Base-by-base conservation (phyloP, 2,888 invertebrate genomes). In the Drosophila affinis region DNA sequence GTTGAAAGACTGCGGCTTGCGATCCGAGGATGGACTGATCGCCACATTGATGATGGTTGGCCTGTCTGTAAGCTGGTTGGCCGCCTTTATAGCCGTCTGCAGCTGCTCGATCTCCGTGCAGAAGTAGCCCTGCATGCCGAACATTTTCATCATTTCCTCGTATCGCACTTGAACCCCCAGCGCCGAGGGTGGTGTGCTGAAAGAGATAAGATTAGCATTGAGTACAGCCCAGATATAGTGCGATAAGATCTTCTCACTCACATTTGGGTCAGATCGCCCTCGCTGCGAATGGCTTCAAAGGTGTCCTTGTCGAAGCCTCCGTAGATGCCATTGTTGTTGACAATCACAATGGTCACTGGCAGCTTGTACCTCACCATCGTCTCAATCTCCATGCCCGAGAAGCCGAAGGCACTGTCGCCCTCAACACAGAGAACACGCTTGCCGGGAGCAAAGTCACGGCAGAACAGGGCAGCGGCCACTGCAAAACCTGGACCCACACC, bases 311-410 rank as follows among this genome's bases (percentile, higher is more conserved):
- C 96, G 72, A 98, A 94, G 7, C 99, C 99, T 57, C 96, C 95
- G 91, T 97, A 97, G 89, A 99, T 99, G 24, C 99, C 99, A 90
- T 96, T 98, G 93, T 99, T 99, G 92, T 99, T 99, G 7, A 99
- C 95, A 72, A 99, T 95, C 3, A 99, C 94, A 65, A 98, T 95
- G 44, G 97, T 95, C 32, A 99, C 94, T 0, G 99, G 98, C 78
- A 99, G 93, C 87, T 97, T 96, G 92, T 99, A 98, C 70, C 98
- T 96, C 90, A 96, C 95, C 95, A 98, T 97, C 0, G 99, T 99
- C 93, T 99, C 99, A 29, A 99, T 94, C 93, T 99, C 99, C 98
- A 99, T 98, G 88, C 97, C 99, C 29, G 98, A 98, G 93, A 99
- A 99, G 3, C 99, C 99, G 92, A 99, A 98, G 1, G 99, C 99